phyloP scores from a whole-genome alignment of 2,113 vertebrate genomes.

The Strix aluco region DNA sequence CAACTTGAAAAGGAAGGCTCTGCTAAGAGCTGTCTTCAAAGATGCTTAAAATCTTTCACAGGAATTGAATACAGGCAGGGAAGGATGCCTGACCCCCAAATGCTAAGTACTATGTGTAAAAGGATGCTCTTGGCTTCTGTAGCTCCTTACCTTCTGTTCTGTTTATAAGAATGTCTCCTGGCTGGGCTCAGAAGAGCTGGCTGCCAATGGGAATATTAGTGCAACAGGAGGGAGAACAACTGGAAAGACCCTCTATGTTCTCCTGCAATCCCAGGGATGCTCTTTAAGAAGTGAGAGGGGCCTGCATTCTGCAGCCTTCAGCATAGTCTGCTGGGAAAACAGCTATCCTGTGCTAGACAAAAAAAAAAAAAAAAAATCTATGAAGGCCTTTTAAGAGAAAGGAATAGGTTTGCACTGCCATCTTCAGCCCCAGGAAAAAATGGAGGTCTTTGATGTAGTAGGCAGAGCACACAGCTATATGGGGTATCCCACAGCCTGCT shows the following conservation, averaged over 20 bases:
- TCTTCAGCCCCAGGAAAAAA: conserved; percentile 1
- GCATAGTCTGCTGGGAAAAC: not conserved
- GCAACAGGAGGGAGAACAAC: not conserved
- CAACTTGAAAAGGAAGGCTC: not conserved
- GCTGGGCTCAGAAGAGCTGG: not conserved
- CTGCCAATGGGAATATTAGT: not conserved
- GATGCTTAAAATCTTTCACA: not conserved
- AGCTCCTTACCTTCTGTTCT: not conserved
- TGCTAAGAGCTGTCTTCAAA: not conserved
- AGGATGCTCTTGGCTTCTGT: not conserved
- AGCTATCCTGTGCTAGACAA: not conserved
- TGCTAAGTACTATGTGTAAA: not conserved
- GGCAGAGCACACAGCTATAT: fast-evolving
- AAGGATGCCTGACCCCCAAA: not conserved
- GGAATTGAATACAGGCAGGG: not conserved
- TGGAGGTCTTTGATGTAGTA: not conserved
- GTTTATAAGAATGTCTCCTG: not conserved
- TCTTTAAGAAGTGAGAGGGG: not conserved
- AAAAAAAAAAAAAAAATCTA: not conserved
- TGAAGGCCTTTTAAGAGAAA: not conserved
- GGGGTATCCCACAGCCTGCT: not conserved
- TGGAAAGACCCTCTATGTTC: not conserved
- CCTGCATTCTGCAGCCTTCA: not conserved
- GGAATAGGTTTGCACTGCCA: not conserved
- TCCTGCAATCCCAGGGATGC: not conserved